Evolutionary conservation across 2,113 vertebrate genomes (phyloP).

Genomic region (Peromyscus californicus): DNA sequence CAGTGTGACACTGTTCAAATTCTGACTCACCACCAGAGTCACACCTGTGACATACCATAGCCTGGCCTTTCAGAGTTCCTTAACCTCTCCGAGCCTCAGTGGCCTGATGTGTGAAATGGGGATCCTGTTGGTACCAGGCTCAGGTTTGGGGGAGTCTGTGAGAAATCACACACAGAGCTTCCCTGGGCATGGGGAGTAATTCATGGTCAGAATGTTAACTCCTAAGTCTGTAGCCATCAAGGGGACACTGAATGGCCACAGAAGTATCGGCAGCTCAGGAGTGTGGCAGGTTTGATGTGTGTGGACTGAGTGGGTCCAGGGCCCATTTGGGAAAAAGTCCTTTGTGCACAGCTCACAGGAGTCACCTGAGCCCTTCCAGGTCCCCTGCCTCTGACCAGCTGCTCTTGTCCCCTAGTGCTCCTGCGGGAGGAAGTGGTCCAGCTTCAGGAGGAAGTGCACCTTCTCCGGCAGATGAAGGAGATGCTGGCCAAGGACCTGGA

Average conservation of each 20-base stretch:
- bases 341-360: neutral
- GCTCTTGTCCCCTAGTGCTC: constrained; percentile 89
- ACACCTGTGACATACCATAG: rapidly evolving
- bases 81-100: rapidly evolving
- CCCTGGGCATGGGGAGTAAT: rapidly evolving
- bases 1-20: neutral
- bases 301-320: neutral
- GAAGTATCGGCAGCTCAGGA: neutral
- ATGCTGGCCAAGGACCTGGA: constrained; percentile 98
- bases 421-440: constrained; percentile 97
- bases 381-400: constrained; percentile 68
- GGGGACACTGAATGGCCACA: neutral
- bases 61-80: neutral
- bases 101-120: neutral
- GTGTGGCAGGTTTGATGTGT: rapidly evolving
- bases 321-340: neutral
- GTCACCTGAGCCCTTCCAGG: neutral
- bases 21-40: neutral
- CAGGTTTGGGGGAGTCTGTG: neutral
- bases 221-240: rapidly evolving
- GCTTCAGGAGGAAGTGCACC: constrained; percentile 98
- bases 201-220: rapidly evolving
- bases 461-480: constrained; percentile 99
- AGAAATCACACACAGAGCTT: rapidly evolving
- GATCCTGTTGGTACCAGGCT: rapidly evolving